These are phyloP conservation scores for Cepaea hortensis DNA, from an alignment of 2,888 invertebrate species.

Conservation along the genomic window DNA sequence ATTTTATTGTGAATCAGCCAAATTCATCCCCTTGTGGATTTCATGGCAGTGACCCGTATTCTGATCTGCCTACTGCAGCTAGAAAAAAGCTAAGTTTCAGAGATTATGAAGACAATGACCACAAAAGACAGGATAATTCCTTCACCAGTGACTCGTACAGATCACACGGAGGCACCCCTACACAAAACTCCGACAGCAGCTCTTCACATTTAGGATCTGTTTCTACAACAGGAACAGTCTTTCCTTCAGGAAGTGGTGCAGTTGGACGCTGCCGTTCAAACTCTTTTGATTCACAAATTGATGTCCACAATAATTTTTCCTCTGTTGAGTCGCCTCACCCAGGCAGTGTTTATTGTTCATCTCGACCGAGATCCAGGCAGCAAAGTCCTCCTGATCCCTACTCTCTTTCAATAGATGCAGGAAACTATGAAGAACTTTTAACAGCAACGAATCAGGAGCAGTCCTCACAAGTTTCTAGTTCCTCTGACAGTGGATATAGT, in stretches of 20 bases:
- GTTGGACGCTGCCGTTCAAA: slow-evolving; percentile 27
- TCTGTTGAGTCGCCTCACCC: slow-evolving; percentile 21
- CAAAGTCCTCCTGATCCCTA: slow-evolving; percentile 9
- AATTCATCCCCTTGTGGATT: slow-evolving; percentile 49
- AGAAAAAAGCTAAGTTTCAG: slow-evolving; percentile 40
- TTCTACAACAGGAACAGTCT: slow-evolving; percentile 19
- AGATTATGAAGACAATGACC: slow-evolving; percentile 45
- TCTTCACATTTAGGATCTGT: slow-evolving; percentile 50
- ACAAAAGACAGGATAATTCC: slow-evolving; percentile 3
- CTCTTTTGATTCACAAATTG: slow-evolving; percentile 46
- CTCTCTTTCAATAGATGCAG: slow-evolving; percentile 16
- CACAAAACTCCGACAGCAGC: slow-evolving; percentile 42
- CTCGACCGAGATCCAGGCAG: slow-evolving; percentile 11
- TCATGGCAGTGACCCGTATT: slow-evolving; percentile 42
- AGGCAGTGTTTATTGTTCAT: slow-evolving; percentile 28
- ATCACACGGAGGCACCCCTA: slow-evolving; percentile 25
- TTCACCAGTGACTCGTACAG: not conserved
- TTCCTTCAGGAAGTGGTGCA: not conserved
- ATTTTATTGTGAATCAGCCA: slow-evolving; percentile 5
- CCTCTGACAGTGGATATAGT: slow-evolving; percentile 74
- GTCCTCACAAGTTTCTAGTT: slow-evolving; percentile 73
- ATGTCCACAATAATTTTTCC: slow-evolving; percentile 32
- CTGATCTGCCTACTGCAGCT: slow-evolving; percentile 30
- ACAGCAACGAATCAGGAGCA: slow-evolving; percentile 59
- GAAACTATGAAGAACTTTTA: slow-evolving; percentile 39